Percentiles rank a stretch among this genome's conserved stretches.
Evolutionary conservation across 2,888 invertebrate genomes (phyloP).

Genomic region (Tachina fera): DNA sequence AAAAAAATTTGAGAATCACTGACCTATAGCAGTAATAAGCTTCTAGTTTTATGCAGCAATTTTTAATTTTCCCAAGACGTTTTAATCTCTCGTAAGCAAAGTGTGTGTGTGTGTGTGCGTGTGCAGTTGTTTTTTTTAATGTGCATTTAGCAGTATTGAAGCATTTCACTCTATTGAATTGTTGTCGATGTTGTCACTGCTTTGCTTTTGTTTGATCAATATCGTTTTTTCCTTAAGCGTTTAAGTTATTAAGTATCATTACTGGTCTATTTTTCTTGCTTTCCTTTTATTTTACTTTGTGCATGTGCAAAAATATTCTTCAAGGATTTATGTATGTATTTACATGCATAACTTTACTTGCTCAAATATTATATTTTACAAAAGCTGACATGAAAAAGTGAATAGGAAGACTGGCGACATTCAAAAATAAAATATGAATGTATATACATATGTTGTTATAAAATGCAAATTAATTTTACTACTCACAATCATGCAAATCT

Average conservation of each 20-base stretch:
- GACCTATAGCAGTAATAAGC: neutral
- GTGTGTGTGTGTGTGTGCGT: neutral
- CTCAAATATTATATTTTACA: neutral
- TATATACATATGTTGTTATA: neutral
- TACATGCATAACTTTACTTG: neutral
- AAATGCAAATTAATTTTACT: neutral
- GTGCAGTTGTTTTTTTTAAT: neutral
- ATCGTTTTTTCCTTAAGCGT: slow-evolving; percentile 26
- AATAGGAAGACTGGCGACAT: neutral
- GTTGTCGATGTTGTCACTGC: neutral
- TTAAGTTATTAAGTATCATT: neutral
- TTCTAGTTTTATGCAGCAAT: neutral
- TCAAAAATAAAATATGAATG: neutral
- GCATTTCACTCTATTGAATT: neutral
- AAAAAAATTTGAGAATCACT: no score
- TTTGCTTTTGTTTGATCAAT: slow-evolving; percentile 51
- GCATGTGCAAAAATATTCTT: slow-evolving; percentile 10
- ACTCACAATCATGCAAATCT: neutral
- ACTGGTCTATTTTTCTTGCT: neutral
- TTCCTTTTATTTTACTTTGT: neutral
- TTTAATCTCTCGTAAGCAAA: neutral
- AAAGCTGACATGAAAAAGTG: neutral
- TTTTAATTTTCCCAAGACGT: neutral
- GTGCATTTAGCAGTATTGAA: neutral
- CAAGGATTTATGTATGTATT: slow-evolving; percentile 15